Evolutionary conservation across 2,113 vertebrate species (phyloP).

Genomic region (Drymodes brunneopygia): DNA sequence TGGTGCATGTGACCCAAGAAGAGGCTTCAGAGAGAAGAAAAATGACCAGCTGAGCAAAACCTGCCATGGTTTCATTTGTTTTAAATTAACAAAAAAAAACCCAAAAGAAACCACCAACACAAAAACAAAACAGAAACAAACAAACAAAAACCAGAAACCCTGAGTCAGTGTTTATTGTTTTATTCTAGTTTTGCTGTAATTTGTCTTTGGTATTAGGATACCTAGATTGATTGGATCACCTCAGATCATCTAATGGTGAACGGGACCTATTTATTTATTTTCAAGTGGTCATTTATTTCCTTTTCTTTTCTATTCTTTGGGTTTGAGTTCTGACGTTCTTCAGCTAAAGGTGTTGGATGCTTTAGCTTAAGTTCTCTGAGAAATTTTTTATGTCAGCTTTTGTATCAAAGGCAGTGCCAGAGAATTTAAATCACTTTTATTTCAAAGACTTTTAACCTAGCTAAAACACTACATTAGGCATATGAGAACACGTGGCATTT

Average conservation of each 20-base stretch:
- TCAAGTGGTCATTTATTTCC: not conserved
- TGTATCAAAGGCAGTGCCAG: not conserved
- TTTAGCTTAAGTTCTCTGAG: not conserved
- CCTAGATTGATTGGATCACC: not conserved
- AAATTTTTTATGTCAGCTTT: not conserved
- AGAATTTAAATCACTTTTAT: not conserved
- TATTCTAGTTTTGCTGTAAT: not conserved
- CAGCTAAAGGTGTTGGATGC: not conserved
- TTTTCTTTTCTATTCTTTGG: not conserved
- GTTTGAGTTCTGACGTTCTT: not conserved
- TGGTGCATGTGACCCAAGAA: not conserved
- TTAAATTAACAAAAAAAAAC: not conserved
- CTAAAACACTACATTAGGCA: not conserved
- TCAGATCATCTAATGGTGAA: not conserved
- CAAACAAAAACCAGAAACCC: not conserved
- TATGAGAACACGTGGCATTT: not conserved
- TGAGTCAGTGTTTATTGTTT: not conserved
- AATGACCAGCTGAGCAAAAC: not conserved
- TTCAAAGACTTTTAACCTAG: not conserved
- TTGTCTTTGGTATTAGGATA: not conserved
- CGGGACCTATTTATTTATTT: not conserved
- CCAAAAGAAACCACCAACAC: not conserved
- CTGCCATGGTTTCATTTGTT: not conserved
- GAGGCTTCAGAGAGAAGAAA: not conserved
- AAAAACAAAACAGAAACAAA: not conserved